Percentiles rank a stretch among this genome's conserved stretches.
phyloP scores from a whole-genome alignment of 2,797 vertebrate genomes.

The Labeo calbasu region DNA sequence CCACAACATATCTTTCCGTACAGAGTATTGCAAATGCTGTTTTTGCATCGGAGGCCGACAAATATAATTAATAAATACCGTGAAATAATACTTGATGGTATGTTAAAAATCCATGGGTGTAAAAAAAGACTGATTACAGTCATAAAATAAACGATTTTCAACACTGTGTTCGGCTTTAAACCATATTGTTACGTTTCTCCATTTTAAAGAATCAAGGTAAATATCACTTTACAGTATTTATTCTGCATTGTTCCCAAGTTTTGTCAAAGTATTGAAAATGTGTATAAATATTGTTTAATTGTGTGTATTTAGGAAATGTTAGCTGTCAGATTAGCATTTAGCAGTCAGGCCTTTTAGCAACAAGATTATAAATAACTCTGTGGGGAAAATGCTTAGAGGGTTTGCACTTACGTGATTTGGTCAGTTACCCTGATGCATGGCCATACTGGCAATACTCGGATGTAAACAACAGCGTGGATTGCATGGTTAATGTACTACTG shows the following conservation, averaged over 20 bases:
- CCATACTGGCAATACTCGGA: too few species aligned
- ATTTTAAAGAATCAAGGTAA: not conserved
- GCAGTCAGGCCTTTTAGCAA: not conserved
- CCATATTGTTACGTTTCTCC: not conserved
- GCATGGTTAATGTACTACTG: too few species aligned
- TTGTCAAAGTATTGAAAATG: not conserved
- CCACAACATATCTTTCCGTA: not conserved
- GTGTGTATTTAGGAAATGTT: not conserved
- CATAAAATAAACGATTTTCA: not conserved
- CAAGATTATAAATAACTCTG: not conserved
- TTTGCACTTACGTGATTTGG: too few species aligned
- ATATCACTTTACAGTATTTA: not conserved
- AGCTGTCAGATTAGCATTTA: not conserved
- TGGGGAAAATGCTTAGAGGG: not conserved
- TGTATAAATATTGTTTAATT: not conserved
- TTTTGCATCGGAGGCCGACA: not conserved
- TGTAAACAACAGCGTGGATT: too few species aligned
- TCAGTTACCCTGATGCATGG: too few species aligned
- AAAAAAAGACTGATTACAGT: not conserved
- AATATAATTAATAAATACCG: not conserved
- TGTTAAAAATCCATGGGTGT: not conserved
- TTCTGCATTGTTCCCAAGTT: not conserved
- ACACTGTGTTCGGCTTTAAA: not conserved
- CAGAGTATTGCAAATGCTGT: too few species aligned
- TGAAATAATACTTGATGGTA: not conserved